Percentiles rank a stretch among this genome's conserved stretches.
These are phyloP conservation scores for Chymomyza amoena DNA, from an alignment of 2,888 invertebrate species.

Conservation along the genomic window DNA sequence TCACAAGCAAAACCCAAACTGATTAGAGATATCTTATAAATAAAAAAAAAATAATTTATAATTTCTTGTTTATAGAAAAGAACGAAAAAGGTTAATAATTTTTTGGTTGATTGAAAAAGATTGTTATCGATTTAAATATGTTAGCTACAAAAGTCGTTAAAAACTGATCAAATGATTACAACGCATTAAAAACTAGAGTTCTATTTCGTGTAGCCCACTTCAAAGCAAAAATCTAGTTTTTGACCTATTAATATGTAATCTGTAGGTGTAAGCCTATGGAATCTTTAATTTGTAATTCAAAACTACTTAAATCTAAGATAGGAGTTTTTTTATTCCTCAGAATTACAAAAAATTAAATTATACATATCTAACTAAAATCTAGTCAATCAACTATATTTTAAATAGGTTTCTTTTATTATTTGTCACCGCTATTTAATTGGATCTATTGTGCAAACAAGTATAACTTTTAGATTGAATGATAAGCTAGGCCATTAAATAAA, in stretches of 20 bases:
- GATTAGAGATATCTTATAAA: no score
- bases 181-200: neutral
- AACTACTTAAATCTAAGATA: neutral
- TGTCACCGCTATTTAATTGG: neutral
- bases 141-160: neutral
- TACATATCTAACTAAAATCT: neutral
- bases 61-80: no score
- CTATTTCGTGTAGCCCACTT: neutral
- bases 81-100: neutral
- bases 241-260: neutral
- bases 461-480: neutral
- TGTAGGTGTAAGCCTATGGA: neutral
- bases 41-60: no score
- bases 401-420: neutral
- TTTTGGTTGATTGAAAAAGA: neutral
- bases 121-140: neutral
- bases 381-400: neutral
- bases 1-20: no score
- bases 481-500: neutral
- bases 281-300: neutral
- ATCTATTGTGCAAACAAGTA: neutral
- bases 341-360: neutral
- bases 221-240: neutral
- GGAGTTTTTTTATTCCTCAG: neutral
- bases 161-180: neutral